Evolutionary conservation across 2,797 vertebrate genomes (phyloP), one percentile per base, ranked within the genome.

Genomic region (Aldrovandia affinis): DNA sequence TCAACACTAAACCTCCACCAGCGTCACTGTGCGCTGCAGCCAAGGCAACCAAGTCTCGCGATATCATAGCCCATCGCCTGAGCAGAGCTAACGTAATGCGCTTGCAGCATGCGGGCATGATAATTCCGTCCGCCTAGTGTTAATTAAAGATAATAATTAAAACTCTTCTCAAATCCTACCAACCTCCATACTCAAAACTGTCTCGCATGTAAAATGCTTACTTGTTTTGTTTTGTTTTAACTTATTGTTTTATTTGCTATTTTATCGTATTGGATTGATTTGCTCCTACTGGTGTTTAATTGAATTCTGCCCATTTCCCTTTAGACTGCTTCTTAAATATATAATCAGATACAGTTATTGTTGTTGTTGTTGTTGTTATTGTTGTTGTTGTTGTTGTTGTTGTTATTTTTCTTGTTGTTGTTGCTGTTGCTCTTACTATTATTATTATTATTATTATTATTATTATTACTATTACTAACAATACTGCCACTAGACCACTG

Each of bases 31-130:
- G 89, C 82, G 89, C 91, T 90, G 93, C 91, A 94, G 95, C 94
- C 96, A 94, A 94, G 91, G 94, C 95, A 91, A 91, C 91, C 90
- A 89, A 87, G 39, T 96, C 95, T 96, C 96, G 96, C 95, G 96
- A 96, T 90, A 95, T 85, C 89, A 90, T 28, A 30, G 36, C 15
- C 14, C 70, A 75, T 22, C 6, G 42, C 73, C 42, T 77, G 42
- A 44, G 36, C 5, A 44, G 39, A 3, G 39, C 73, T 44, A n/a
- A n/a, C 47, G 30, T 20, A 39, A 36, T 70, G 65, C 42, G 73
- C 42, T 77, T 77, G 22, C 42, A 25, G 73, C 42, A 47, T 77
- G 73, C 39, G 73, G 42, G 73, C 18, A 77, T 22, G 39, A 77
- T 20, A 77, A 25, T 22, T 42, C 36, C 73, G 39, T 73, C 30